phyloP scores from a whole-genome alignment of 92 coral and sea anemone species.

The Virgularia gustaviana region DNA sequence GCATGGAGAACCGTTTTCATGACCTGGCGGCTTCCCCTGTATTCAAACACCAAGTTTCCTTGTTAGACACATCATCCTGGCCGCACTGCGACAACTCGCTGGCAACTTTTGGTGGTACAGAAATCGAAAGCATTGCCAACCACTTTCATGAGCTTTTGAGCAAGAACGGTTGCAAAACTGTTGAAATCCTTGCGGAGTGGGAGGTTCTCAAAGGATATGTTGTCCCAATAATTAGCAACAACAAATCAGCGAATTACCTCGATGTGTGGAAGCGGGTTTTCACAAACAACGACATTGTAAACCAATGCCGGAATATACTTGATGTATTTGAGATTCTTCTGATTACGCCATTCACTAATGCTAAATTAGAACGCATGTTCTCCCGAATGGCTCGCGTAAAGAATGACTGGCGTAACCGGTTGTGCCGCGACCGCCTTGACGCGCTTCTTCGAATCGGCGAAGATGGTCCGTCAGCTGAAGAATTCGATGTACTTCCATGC shows the following conservation, averaged over 20 bases:
- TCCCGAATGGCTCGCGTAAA: constrained; percentile 16
- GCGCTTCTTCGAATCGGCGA: constrained; percentile 10
- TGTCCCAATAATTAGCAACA: background rate
- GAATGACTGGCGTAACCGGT: constrained; percentile 21
- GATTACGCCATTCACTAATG: constrained; percentile 12
- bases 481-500: constrained; percentile 3
- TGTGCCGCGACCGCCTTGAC: constrained; percentile 9
- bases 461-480: constrained; percentile 16
- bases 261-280: constrained; percentile 13
- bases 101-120: background rate
- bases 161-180: constrained; percentile 15
- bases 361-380: constrained; percentile 15
- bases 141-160: constrained; percentile 5
- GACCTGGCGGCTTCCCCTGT: constrained; percentile 8
- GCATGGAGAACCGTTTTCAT: constrained; percentile 31
- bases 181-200: constrained; percentile 27
- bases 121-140: background rate
- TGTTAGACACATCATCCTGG: constrained; percentile 22
- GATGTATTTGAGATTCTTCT: constrained; percentile 21
- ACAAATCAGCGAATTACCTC: background rate
- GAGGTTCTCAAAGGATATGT: constrained; percentile 34
- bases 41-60: constrained; percentile 8
- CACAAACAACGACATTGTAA: background rate
- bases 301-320: constrained; percentile 23
- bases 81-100: background rate